phyloP scores from a whole-genome alignment of 2,113 vertebrate genomes.

The Scomber scombrus region DNA sequence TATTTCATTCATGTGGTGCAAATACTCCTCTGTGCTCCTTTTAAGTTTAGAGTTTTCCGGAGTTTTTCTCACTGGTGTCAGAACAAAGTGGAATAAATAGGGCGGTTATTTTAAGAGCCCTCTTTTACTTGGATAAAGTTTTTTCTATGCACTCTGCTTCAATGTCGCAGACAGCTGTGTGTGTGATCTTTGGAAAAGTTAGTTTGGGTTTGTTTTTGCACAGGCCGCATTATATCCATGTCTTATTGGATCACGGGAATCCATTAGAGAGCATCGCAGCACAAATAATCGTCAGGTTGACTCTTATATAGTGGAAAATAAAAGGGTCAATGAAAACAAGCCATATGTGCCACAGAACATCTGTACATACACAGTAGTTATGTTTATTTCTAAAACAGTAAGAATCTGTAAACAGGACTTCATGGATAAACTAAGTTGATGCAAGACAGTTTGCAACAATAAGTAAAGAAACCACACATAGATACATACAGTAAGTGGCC shows the following conservation, averaged over 20 bases:
- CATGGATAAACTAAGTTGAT: too few relatives aligned
- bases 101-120: slow-evolving; percentile 42
- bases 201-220: neutral
- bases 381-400: too few relatives aligned
- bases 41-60: neutral
- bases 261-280: slow-evolving; percentile 18
- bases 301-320: neutral
- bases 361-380: too few relatives aligned
- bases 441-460: too few relatives aligned
- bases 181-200: neutral
- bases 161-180: neutral
- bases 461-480: too few relatives aligned
- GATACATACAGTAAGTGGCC: too few relatives aligned
- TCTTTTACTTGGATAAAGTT: slow-evolving; percentile 4
- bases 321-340: neutral
- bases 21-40: neutral
- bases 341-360: too few relatives aligned
- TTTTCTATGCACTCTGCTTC: neutral
- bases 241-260: neutral
- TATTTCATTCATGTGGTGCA: neutral
- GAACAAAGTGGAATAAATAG: slow-evolving; percentile 32
- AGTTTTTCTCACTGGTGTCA: neutral
- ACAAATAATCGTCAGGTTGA: neutral
- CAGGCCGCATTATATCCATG: neutral
- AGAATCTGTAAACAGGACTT: too few relatives aligned